Evolutionary conservation across 2,888 invertebrate genomes (phyloP).

Genomic region (Coenonympha arcania): DNA sequence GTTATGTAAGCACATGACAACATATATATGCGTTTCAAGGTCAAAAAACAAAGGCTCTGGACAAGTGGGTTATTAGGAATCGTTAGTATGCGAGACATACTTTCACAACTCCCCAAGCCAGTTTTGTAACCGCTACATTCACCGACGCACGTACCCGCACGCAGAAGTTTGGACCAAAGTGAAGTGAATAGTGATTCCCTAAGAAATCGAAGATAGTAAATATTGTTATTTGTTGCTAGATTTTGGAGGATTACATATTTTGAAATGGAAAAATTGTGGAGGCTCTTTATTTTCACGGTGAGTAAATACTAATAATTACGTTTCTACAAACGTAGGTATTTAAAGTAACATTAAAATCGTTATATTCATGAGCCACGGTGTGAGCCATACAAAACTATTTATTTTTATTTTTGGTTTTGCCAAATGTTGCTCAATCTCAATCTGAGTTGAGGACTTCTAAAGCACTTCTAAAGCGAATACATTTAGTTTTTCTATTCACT

Average conservation of each 20-base stretch:
- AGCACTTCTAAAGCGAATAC: neutral
- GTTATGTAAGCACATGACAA: neutral
- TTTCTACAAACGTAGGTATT: no score
- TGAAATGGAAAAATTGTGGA: slow-evolving; percentile 36
- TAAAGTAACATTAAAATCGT: no score
- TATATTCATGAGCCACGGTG: no score
- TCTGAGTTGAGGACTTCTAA: no score
- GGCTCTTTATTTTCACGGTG: slow-evolving; percentile 36
- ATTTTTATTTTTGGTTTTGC: no score
- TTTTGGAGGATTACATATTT: neutral
- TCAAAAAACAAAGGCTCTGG: slow-evolving; percentile 18
- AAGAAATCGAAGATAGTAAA: slow-evolving; percentile 12
- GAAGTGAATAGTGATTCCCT: no score
- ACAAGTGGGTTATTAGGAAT: slow-evolving; percentile 36
- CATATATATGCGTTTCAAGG: slow-evolving; percentile 19
- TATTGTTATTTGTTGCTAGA: slow-evolving; percentile 8
- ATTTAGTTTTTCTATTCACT: slow-evolving; percentile 14
- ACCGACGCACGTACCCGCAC: slow-evolving; percentile 33
- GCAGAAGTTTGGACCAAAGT: no score
- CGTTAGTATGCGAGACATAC: slow-evolving; percentile 47
- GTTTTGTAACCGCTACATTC: slow-evolving; percentile 37
- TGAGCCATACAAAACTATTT: no score
- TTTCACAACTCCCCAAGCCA: slow-evolving; percentile 26
- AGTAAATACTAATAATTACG: no score
- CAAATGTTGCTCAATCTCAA: no score